Evolutionary conservation across 2,797 vertebrate species (phyloP).

Genomic region (Galago senegalensis): DNA sequence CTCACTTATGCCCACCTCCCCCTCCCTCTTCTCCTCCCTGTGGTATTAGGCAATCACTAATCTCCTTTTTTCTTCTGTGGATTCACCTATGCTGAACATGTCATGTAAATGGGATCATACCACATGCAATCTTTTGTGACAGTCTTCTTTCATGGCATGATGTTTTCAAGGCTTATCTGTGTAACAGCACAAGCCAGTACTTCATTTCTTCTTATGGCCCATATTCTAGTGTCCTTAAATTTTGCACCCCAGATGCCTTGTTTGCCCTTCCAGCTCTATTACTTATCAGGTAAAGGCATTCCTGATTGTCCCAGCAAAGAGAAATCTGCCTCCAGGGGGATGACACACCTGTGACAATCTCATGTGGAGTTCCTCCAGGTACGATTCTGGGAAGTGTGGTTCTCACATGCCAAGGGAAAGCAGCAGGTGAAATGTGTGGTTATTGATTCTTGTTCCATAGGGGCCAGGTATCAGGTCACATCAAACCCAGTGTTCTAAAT

Average conservation of each 20-base stretch:
- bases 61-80: neutral
- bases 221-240: neutral
- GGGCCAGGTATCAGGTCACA: neutral
- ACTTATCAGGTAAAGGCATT: neutral
- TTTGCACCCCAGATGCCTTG: neutral
- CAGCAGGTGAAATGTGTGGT: neutral
- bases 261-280: neutral
- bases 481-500: neutral
- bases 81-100: neutral
- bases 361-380: neutral
- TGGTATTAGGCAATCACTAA: neutral
- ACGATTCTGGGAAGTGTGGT: neutral
- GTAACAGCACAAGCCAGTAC: no score
- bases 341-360: neutral
- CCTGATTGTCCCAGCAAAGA: neutral
- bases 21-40: no score
- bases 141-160: neutral
- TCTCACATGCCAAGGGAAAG: neutral
- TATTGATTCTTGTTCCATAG: neutral
- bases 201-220: neutral
- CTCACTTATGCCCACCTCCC: neutral
- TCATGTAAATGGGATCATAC: neutral
- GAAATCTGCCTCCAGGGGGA: neutral
- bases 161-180: neutral
- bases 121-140: neutral